Conservation (phyloP, 23 tunicate species). For the Ascidia mentula region DNA sequence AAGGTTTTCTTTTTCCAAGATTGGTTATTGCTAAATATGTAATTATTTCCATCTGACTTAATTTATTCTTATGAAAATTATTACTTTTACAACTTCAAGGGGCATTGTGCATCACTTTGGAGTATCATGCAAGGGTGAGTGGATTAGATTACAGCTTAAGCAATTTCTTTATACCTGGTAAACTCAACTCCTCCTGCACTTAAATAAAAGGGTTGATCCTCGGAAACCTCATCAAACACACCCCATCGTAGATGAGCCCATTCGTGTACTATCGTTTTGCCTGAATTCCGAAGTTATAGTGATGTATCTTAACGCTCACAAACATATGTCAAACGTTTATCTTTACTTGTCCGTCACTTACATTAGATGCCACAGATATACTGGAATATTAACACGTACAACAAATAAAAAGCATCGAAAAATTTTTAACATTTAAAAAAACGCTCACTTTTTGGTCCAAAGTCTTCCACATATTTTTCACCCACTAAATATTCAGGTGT, state of each 20-base stretch:
- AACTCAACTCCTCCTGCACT: constrained; percentile 34
- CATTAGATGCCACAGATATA: neutral
- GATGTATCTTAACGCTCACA: neutral
- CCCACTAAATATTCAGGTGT: constrained; percentile 22
- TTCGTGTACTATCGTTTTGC: constrained; percentile 59
- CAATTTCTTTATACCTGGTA: constrained; percentile 30
- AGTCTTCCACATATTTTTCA: neutral
- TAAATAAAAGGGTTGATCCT: constrained; percentile 29
- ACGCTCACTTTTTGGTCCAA: constrained; percentile 8
- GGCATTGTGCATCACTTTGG: too few relatives aligned
- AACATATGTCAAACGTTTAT: neutral
- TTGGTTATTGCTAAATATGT: too few relatives aligned
- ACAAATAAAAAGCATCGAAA: too few relatives aligned
- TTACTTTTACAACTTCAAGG: too few relatives aligned
- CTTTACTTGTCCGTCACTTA: neutral
- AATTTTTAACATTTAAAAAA: neutral
- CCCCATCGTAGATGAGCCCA: constrained; percentile 76
- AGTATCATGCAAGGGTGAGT: too few relatives aligned
- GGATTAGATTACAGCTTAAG: too few relatives aligned
- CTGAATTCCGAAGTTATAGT: neutral
- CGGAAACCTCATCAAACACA: constrained; percentile 62
- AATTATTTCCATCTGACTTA: too few relatives aligned
- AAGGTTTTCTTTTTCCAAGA: too few relatives aligned
- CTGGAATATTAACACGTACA: too few relatives aligned
- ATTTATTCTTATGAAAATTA: too few relatives aligned